Base-by-base conservation (phyloP, 2,888 invertebrate genomes). In the Trissoscelio sp. region DNA sequence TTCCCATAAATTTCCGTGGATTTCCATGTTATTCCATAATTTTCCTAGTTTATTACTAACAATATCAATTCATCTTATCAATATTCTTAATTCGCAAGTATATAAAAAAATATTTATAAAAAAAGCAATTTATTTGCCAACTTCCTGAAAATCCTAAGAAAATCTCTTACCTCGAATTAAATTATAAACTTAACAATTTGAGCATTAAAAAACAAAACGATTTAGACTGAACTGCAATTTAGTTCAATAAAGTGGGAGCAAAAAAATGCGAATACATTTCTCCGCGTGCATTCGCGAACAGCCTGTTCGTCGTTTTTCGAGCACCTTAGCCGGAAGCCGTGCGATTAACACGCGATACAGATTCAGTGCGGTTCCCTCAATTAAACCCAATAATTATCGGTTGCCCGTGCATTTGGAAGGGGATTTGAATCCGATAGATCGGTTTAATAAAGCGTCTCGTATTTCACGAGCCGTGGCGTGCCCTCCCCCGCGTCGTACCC, bases 361-460 rank as follows among this genome's bases (percentile, higher is more conserved):
- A 78, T 78, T 72, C 42, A 58, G 51, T 66, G 44, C 55, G 58
- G 69, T 53, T 69, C 81, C 39, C 69, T 70, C 74, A 81, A 81
- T 81, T 81, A 81, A 74, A 74, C 44, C 57, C 58, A 69, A 81
- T 81, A 81, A 81, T 81, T 81, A 74, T 62, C 74, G 78, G 81
- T 64, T 81, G 64, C 14, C 74, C 6, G 62, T 39, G 42, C 64
- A 39, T 31, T 62, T 73, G 44, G 53, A 58, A 58, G 72, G 70
- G 78, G 31, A 60, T 70, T 70, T 44, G 73, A 57, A 78, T 74
- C 51, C 69, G 81, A 81, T 85, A 85, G 85, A 88, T 87, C 84
- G 84, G 82, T 86, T 86, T 87, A 88, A 88, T 86, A 86, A 87
- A 87, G 86, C 84, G 84, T 85, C 86, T 86, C 87, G 87, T 87